A percentile compares a stretch with the other conserved stretches of the same genome.
Conservation (phyloP, 2,888 invertebrate genomes). For the Bellardia bayeri region DNA sequence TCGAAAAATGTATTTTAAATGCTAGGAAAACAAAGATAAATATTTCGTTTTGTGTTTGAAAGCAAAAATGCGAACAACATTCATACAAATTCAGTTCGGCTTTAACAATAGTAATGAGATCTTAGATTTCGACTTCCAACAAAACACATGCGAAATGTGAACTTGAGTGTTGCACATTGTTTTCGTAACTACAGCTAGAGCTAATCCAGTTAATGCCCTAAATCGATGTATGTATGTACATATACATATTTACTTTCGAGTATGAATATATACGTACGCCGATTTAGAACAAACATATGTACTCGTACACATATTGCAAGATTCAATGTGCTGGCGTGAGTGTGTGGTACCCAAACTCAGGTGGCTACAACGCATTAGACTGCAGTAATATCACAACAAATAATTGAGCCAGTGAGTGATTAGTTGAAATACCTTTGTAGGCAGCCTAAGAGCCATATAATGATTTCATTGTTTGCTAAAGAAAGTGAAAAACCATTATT, state of each 20-base stretch:
- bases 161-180: slow-evolving; percentile 40
- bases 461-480: slow-evolving; percentile 1
- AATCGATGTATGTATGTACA: slow-evolving; percentile 76
- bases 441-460: slow-evolving; percentile 1
- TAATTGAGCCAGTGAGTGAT: not conserved
- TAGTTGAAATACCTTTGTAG: slow-evolving; percentile 1
- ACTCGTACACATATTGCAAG: not conserved
- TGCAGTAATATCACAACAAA: not conserved
- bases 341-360: not conserved
- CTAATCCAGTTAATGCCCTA: slow-evolving; percentile 81
- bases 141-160: slow-evolving; percentile 39
- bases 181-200: slow-evolving; percentile 40
- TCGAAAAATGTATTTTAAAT: no score
- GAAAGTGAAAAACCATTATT: not conserved
- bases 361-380: not conserved
- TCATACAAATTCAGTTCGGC: slow-evolving; percentile 31
- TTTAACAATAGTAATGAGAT: slow-evolving; percentile 80
- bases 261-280: not conserved
- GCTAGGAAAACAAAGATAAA: slow-evolving; percentile 8
- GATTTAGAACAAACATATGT: not conserved
- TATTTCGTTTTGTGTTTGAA: not conserved
- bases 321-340: not conserved
- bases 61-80: slow-evolving; percentile 62
- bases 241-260: no score
- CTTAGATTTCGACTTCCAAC: slow-evolving; percentile 74